Percentiles rank a stretch among this genome's conserved stretches.
Evolutionary conservation across 2,113 vertebrate genomes (phyloP).

Genomic region (Reinhardtius hippoglossoides): DNA sequence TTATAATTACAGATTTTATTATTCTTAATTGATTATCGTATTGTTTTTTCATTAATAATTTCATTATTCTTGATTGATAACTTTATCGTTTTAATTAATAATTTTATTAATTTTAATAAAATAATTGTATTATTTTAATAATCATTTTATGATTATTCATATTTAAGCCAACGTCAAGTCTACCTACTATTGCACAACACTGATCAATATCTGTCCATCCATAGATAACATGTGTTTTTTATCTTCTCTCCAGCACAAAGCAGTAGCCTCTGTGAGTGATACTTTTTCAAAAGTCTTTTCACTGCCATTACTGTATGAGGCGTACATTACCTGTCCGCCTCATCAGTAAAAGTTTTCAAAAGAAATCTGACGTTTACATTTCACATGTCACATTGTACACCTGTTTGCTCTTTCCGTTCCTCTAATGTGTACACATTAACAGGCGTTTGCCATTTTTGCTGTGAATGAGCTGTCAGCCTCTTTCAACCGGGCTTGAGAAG

Average conservation of each 20-base stretch:
- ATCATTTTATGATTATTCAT: no score
- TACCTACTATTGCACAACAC: no score
- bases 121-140: no score
- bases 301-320: slow-evolving; percentile 12
- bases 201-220: slow-evolving; percentile 54
- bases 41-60: no score
- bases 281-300: slow-evolving; percentile 49
- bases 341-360: slow-evolving; percentile 36
- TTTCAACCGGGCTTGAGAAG: slow-evolving; percentile 57
- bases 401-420: slow-evolving; percentile 45
- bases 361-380: slow-evolving; percentile 42
- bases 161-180: no score
- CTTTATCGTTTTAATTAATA: no score
- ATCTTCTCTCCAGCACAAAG: slow-evolving; percentile 22
- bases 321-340: slow-evolving; percentile 8
- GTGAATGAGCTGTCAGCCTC: slow-evolving; percentile 58
- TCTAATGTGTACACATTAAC: slow-evolving; percentile 53
- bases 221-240: slow-evolving; percentile 13
- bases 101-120: no score
- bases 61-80: no score
- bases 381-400: slow-evolving; percentile 29
- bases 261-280: not conserved
- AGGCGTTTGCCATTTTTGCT: slow-evolving; percentile 55
- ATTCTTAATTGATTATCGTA: no score
- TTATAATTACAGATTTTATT: no score